phyloP scores from a whole-genome alignment of 2,888 invertebrate genomes.

The Pristionchus exspectatus region DNA sequence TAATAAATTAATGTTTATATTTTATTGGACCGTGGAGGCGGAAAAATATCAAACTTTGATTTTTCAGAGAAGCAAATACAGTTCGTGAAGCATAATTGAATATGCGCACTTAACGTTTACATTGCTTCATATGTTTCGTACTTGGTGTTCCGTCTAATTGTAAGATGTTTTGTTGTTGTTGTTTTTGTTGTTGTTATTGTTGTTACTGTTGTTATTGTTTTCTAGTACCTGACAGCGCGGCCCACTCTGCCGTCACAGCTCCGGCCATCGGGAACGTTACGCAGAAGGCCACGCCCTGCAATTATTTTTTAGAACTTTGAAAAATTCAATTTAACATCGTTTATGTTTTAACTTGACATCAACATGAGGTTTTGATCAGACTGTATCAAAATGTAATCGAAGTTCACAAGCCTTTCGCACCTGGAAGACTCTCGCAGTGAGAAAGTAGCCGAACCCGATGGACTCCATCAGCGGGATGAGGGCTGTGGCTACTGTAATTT shows the following conservation, averaged over 20 bases:
- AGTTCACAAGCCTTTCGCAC: not conserved
- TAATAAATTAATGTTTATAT: too few species aligned
- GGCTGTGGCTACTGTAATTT: constrained; percentile 61
- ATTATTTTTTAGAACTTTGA: not conserved
- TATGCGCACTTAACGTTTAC: not conserved
- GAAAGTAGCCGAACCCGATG: constrained; percentile 61
- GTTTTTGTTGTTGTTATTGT: too few species aligned
- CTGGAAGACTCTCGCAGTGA: constrained; percentile 61
- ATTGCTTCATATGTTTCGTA: not conserved
- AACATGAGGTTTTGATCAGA: not conserved
- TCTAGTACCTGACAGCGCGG: constrained; percentile 53
- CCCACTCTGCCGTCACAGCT: constrained; percentile 63
- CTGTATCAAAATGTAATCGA: not conserved
- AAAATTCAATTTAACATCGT: not conserved
- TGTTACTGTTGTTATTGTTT: too few species aligned
- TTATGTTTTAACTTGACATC: not conserved
- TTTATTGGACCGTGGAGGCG: too few species aligned
- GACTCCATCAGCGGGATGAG: constrained; percentile 60
- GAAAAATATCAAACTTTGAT: too few species aligned
- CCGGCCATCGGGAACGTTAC: constrained; percentile 63
- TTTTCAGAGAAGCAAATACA: not conserved
- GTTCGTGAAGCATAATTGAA: not conserved
- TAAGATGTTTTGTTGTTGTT: too few species aligned
- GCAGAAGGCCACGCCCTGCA: constrained; percentile 62
- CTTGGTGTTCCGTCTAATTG: not conserved